Percentiles rank a stretch among this genome's conserved stretches.
These are phyloP conservation scores for Melinaea marsaeus DNA, from an alignment of 2,888 invertebrate species.

Conservation along the genomic window DNA sequence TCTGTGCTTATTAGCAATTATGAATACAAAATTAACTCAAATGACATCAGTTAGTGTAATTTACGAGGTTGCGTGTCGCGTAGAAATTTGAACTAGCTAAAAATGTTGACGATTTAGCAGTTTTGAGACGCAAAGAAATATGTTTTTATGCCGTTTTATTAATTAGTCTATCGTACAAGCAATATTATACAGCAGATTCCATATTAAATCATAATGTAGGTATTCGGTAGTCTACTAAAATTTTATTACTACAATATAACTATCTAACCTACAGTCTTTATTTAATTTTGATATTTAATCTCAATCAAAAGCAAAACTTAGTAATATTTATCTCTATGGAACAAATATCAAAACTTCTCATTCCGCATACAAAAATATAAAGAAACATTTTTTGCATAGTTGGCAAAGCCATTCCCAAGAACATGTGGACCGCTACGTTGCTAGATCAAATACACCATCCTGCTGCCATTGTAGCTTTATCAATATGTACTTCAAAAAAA, in stretches of 20 bases:
- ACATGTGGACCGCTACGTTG: conserved; percentile 76
- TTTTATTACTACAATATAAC: not conserved
- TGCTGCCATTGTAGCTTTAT: conserved; percentile 73
- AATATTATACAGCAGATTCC: conserved; percentile 49
- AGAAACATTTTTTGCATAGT: conserved; percentile 71
- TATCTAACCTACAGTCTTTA: not conserved
- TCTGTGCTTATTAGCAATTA: too few relatives aligned
- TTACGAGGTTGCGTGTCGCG: conserved; percentile 59
- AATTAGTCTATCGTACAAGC: conserved; percentile 40
- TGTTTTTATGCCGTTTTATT: conserved; percentile 50
- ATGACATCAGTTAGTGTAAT: conserved; percentile 45
- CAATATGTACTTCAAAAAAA: conserved; percentile 64
- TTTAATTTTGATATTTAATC: not conserved
- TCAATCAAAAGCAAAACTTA: not conserved
- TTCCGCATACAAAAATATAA: conserved; percentile 42
- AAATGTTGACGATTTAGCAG: conserved; percentile 43
- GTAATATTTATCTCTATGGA: not conserved
- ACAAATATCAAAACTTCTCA: conserved; percentile 49
- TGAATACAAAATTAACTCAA: conserved; percentile 38
- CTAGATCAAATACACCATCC: conserved; percentile 76
- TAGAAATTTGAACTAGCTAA: conserved; percentile 53
- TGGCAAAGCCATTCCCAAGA: conserved; percentile 73
- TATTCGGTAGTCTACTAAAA: too few relatives aligned
- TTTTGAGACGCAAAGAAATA: conserved; percentile 44
- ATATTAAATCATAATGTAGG: conserved; percentile 44